Conservation (phyloP, 2,113 vertebrate species). For the Scophthalmus maximus region DNA sequence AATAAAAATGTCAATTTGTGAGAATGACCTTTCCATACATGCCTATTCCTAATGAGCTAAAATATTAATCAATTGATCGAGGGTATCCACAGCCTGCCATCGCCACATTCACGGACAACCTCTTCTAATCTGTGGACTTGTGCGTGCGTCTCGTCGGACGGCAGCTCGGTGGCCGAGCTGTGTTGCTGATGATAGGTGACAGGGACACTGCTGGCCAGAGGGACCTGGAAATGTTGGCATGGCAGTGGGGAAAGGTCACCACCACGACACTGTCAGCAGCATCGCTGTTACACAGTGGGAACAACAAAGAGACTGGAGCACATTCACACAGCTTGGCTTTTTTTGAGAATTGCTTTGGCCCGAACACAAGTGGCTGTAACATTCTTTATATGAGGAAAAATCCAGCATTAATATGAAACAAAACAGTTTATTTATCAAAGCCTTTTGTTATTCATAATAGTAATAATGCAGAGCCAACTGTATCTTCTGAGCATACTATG, state of each 20-base stretch:
- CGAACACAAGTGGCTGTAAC: neutral
- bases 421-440: too few relatives aligned
- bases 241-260: slow-evolving; percentile 77
- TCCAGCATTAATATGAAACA: neutral
- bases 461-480: too few relatives aligned
- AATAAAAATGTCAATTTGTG: neutral
- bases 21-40: neutral
- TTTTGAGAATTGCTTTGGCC: slow-evolving; percentile 3
- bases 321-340: slow-evolving; percentile 16
- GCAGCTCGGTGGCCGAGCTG: slow-evolving; percentile 56
- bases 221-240: slow-evolving; percentile 68
- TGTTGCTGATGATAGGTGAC: slow-evolving; percentile 76
- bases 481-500: too few relatives aligned
- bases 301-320: slow-evolving; percentile 45
- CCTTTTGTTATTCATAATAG: too few relatives aligned
- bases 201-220: slow-evolving; percentile 77
- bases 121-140: slow-evolving; percentile 18
- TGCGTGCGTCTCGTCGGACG: slow-evolving; percentile 46
- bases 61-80: slow-evolving; percentile 5
- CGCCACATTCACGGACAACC: slow-evolving; percentile 37
- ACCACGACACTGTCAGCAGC: slow-evolving; percentile 70
- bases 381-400: neutral
- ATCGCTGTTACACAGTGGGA: slow-evolving; percentile 61
- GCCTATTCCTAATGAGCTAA: neutral
- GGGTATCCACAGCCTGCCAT: neutral